Percentiles rank a stretch among this genome's conserved stretches.
phyloP scores from a whole-genome alignment of 2,888 invertebrate genomes.

The Branchellion lobata region DNA sequence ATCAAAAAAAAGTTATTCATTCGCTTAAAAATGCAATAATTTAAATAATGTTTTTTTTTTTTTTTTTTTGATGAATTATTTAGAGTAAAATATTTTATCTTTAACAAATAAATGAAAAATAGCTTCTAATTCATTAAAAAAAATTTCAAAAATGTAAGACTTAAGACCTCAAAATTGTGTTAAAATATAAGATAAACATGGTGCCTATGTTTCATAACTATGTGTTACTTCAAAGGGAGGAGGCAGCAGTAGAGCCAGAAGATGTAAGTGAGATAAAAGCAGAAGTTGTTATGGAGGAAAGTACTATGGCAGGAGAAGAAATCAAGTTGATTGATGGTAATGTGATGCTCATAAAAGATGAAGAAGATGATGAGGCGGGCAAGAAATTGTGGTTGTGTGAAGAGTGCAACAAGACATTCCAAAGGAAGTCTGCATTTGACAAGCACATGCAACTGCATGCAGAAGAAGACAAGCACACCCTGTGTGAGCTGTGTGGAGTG shows the following conservation, averaged over 20 bases:
- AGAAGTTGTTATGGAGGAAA: conserved; percentile 7
- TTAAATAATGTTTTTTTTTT: not conserved
- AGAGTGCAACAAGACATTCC: conserved; percentile 41
- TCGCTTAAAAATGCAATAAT: not conserved
- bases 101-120: not conserved
- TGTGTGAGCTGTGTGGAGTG: conserved; percentile 42
- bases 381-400: conserved; percentile 39
- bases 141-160: too few species aligned
- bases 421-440: conserved; percentile 33
- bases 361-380: not conserved
- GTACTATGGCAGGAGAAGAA: not conserved
- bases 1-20: too few species aligned
- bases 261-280: conserved; percentile 14
- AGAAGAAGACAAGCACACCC: conserved; percentile 38
- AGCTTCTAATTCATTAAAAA: not conserved
- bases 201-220: too few species aligned
- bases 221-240: not conserved
- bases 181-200: too few species aligned
- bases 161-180: too few species aligned
- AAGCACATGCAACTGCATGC: conserved; percentile 38
- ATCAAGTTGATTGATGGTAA: not conserved
- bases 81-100: not conserved
- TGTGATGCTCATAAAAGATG: not conserved
- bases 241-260: not conserved
- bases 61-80: not conserved